Evolutionary conservation across 2,888 invertebrate genomes (phyloP).

Genomic region (Parapristionchus giblindavisi): DNA sequence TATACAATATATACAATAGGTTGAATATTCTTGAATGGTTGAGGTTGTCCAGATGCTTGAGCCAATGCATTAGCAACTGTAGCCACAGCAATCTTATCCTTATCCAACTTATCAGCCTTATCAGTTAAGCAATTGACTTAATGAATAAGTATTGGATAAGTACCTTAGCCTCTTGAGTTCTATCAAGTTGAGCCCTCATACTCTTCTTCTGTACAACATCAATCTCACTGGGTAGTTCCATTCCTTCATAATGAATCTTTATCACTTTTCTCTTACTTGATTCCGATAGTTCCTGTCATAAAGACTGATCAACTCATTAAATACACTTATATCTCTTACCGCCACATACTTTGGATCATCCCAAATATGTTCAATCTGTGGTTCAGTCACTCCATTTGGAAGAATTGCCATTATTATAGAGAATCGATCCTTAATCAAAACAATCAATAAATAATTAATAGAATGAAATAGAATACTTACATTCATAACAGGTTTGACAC

Average conservation of each 20-base stretch:
- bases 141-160: neutral
- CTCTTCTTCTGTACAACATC: constrained; percentile 12
- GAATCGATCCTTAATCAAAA: constrained; percentile 35
- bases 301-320: constrained; percentile 10
- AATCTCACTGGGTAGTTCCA: constrained; percentile 11
- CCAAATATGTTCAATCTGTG: constrained; percentile 25
- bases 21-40: constrained; percentile 12
- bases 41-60: constrained; percentile 16
- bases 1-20: constrained; percentile 34
- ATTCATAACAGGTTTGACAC: constrained; percentile 19
- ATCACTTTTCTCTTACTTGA: constrained; percentile 26
- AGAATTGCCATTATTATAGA: constrained; percentile 30
- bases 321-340: constrained; percentile 20
- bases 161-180: neutral
- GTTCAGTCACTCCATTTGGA: constrained; percentile 2
- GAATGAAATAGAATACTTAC: too few species aligned
- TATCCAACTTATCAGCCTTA: constrained; percentile 9
- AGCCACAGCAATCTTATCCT: constrained; percentile 19
- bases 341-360: constrained; percentile 22
- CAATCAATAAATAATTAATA: too few species aligned
- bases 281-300: constrained; percentile 16
- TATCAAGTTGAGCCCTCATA: constrained; percentile 19
- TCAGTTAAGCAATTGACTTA: too few species aligned
- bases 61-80: constrained; percentile 29
- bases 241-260: constrained; percentile 22